phyloP scores from a whole-genome alignment of 37 sponge, comb jelly and placozoan genomes.

The Bolinopsis microptera region DNA sequence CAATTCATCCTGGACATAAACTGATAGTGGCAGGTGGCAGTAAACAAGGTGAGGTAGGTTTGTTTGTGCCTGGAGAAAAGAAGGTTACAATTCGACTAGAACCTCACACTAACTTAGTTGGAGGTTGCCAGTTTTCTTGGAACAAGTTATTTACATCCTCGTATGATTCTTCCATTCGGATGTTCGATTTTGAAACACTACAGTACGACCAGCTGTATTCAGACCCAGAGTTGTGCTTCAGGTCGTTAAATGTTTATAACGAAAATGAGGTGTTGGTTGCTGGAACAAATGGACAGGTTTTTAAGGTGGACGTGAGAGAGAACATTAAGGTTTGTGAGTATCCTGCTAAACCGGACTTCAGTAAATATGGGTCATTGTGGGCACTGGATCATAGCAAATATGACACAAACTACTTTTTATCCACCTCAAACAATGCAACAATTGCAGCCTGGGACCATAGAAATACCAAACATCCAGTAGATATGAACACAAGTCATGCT shows the following conservation, averaged over 20 bases:
- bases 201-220: background rate
- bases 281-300: background rate
- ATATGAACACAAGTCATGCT: background rate
- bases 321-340: background rate
- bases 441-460: constrained; percentile 30
- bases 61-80: constrained; percentile 15
- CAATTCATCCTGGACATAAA: background rate
- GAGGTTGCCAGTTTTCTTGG: background rate
- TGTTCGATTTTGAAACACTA: constrained; percentile 30
- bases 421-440: constrained; percentile 21
- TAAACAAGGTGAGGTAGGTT: constrained; percentile 31
- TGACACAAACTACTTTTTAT: constrained; percentile 13
- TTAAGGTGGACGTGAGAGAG: background rate
- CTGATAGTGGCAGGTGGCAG: constrained; percentile 23
- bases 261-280: constrained; percentile 36
- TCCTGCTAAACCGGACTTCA: background rate
- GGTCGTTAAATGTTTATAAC: background rate
- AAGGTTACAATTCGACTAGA: background rate
- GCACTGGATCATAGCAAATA: background rate
- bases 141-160: background rate
- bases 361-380: constrained; percentile 56
- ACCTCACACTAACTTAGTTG: background rate
- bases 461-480: background rate
- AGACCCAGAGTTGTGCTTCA: background rate
- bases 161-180: constrained; percentile 13